A percentile compares a stretch with the other conserved stretches of the same genome.
phyloP scores from a whole-genome alignment of 2,113 vertebrate genomes.

The Salvator merianae region DNA sequence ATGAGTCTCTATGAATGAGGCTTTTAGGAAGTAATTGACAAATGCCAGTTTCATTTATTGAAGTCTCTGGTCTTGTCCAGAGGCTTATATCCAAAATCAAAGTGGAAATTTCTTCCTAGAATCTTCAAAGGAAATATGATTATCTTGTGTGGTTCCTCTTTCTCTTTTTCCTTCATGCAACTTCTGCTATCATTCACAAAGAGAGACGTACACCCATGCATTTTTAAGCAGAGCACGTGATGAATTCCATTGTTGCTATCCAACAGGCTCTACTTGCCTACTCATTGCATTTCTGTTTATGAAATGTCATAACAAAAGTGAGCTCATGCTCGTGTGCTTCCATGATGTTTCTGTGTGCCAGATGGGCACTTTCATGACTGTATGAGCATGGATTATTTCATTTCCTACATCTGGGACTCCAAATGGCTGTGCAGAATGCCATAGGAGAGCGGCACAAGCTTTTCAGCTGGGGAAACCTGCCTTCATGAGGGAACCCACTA shows the following conservation, averaged over 20 bases:
- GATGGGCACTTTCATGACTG: constrained; percentile 92
- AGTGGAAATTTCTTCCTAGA: constrained; percentile 52
- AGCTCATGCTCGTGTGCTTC: constrained; percentile 79
- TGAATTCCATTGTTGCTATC: constrained; percentile 61
- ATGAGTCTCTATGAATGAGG: neutral
- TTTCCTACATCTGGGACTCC: constrained; percentile 95
- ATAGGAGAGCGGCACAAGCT: constrained; percentile 75
- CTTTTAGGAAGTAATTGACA: constrained; percentile 43
- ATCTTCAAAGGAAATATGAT: constrained; percentile 52
- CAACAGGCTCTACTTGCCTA: constrained; percentile 69
- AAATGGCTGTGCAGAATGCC: constrained; percentile 87
- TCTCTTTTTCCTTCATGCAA: neutral
- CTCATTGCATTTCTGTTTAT: constrained; percentile 74
- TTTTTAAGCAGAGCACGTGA: constrained; percentile 59
- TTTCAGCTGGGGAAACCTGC: constrained; percentile 71
- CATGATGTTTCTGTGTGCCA: constrained; percentile 85
- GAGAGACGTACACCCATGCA: neutral
- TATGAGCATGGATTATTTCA: constrained; percentile 90
- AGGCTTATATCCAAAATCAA: too few relatives aligned
- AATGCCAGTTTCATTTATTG: constrained; percentile 56
- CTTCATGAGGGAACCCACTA: constrained; percentile 67
- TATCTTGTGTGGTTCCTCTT: constrained; percentile 1
- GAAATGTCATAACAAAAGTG: constrained; percentile 84
- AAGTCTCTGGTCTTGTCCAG: constrained; percentile 6
- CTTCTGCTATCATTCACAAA: too few relatives aligned